These are phyloP conservation scores for Osmerus mordax DNA, from an alignment of 2,113 vertebrate genomes.

Conservation along the genomic window DNA sequence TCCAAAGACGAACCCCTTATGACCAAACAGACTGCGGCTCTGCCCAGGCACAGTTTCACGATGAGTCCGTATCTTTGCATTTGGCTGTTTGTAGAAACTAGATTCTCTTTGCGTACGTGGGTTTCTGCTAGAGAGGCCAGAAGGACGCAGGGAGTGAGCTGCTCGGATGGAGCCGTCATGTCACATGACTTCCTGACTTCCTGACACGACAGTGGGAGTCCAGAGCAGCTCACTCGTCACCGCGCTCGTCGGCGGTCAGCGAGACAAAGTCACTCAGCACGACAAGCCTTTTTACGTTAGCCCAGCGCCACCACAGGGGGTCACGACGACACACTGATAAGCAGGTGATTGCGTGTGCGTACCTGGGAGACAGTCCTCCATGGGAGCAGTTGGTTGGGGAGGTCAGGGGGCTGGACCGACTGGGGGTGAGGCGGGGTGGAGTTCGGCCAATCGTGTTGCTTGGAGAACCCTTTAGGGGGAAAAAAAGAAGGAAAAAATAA, in stretches of 20 bases:
- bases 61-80: too few species aligned
- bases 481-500: slow-evolving; percentile 11
- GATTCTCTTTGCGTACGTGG: too few species aligned
- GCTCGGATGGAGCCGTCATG: too few species aligned
- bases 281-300: neutral
- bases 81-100: too few species aligned
- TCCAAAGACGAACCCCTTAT: slow-evolving; percentile 34
- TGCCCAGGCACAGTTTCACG: neutral
- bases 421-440: slow-evolving; percentile 85
- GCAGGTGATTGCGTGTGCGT: slow-evolving; percentile 29
- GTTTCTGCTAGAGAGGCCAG: too few species aligned
- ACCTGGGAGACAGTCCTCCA: slow-evolving; percentile 97
- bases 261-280: too few species aligned
- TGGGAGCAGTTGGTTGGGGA: slow-evolving; percentile 98
- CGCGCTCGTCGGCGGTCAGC: too few species aligned
- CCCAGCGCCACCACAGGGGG: neutral
- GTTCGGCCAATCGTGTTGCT: slow-evolving; percentile 93
- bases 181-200: too few species aligned
- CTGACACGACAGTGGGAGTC: too few species aligned
- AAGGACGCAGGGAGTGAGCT: too few species aligned
- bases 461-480: slow-evolving; percentile 82
- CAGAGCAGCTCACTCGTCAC: too few species aligned
- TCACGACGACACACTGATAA: neutral
- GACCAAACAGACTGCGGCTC: too few species aligned
- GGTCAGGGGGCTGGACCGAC: slow-evolving; percentile 92